Evolutionary conservation across 2,797 vertebrate genomes (phyloP).

Genomic region (Zenarchopterus dispar): DNA sequence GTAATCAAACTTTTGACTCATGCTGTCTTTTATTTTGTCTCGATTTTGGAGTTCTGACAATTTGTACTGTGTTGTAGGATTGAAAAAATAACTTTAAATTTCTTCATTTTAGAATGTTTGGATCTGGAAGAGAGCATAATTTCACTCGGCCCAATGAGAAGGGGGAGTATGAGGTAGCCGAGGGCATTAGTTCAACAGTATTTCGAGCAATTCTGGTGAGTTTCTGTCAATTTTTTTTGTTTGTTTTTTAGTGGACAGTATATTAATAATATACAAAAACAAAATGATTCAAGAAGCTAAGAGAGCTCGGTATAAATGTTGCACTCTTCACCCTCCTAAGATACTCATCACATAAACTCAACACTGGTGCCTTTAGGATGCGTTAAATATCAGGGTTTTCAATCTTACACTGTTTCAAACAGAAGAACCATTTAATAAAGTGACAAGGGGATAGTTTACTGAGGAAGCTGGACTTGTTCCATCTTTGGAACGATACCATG

Average conservation of each 20-base stretch:
- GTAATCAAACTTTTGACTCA: neutral
- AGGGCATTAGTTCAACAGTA: slow-evolving; percentile 98
- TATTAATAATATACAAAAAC: neutral
- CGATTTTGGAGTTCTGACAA: neutral
- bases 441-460: no score
- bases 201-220: slow-evolving; percentile 98
- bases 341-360: no score
- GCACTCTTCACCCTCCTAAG: no score
- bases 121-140: slow-evolving; percentile 98
- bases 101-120: slow-evolving; percentile 91
- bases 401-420: no score
- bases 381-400: no score
- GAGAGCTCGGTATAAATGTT: no score
- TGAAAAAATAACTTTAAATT: slow-evolving; percentile 11
- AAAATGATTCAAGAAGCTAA: neutral
- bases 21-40: neutral
- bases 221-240: slow-evolving; percentile 20
- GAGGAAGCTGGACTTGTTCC: no score
- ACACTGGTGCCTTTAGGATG: no score
- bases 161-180: slow-evolving; percentile 97
- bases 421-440: no score
- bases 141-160: slow-evolving; percentile 99
- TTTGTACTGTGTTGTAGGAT: neutral
- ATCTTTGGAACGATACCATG: no score
- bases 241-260: neutral